A percentile compares a stretch with the other conserved stretches of the same genome.
Conservation (phyloP, 30 jellyfish, hydroid and myxozoan species). For the Rhopilema esculentum region DNA sequence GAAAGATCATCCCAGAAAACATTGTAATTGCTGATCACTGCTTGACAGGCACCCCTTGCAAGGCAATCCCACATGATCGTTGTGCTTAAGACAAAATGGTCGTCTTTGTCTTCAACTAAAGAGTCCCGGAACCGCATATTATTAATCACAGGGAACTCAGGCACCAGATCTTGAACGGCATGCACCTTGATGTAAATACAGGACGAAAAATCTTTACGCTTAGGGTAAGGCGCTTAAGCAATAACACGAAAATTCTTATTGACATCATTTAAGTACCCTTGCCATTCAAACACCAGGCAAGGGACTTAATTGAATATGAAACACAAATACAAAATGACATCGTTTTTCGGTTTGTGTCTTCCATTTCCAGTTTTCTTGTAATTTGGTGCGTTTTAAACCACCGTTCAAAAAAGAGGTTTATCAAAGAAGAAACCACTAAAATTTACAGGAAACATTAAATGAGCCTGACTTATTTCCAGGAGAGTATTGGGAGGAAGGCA, state of each 20-base stretch:
- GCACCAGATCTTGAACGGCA: constrained; percentile 23
- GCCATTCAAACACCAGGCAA: background rate
- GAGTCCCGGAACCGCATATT: constrained; percentile 59
- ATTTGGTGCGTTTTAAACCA: too few relatives aligned
- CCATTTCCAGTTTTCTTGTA: too few relatives aligned
- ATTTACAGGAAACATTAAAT: too few relatives aligned
- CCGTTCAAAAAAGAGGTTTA: too few relatives aligned
- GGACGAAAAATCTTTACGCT: background rate
- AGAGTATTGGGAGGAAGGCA: too few relatives aligned
- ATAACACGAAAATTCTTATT: background rate
- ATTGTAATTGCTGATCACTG: constrained; percentile 21
- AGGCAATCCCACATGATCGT: constrained; percentile 37
- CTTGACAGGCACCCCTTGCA: background rate
- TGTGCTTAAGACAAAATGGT: constrained; percentile 6
- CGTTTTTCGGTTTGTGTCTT: too few relatives aligned
- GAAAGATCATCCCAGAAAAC: constrained; percentile 6
- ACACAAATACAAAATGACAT: too few relatives aligned
- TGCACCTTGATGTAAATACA: constrained; percentile 3
- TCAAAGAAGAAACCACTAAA: too few relatives aligned
- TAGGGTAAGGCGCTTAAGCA: background rate
- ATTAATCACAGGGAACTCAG: constrained; percentile 14
- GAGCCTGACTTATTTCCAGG: too few relatives aligned
- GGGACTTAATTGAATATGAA: too few relatives aligned
- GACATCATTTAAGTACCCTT: background rate
- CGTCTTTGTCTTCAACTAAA: background rate